Conservation (phyloP, 37 sponge, comb jelly and placozoan genomes). For the Theonella swinhoei region DNA sequence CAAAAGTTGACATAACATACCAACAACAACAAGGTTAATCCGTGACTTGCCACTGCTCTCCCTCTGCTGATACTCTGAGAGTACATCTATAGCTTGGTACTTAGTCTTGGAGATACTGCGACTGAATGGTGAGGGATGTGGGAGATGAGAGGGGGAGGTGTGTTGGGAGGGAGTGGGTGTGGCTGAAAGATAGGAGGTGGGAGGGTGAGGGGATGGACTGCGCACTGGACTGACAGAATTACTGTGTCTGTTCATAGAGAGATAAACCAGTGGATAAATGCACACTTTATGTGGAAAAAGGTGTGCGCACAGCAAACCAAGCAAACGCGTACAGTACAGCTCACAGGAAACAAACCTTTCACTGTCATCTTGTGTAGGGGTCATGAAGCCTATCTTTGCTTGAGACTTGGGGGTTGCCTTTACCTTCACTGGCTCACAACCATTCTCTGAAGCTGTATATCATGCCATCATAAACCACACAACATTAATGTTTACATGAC, state of each 20-base stretch:
- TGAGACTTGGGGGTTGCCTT: neutral
- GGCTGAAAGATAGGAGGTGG: neutral
- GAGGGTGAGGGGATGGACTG: conserved; percentile 30
- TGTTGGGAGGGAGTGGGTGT: neutral
- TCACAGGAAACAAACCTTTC: neutral
- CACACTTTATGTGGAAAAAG: neutral
- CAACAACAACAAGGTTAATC: conserved; percentile 90
- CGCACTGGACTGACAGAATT: conserved; percentile 8
- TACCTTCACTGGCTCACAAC: neutral
- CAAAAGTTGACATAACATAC: conserved; percentile 26
- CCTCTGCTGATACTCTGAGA: conserved; percentile 68
- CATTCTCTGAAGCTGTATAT: neutral
- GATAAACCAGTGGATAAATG: neutral
- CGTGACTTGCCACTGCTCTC: conserved; percentile 44
- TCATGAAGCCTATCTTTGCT: neutral
- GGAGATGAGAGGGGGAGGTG: neutral
- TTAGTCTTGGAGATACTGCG: neutral
- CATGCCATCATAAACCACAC: too few relatives aligned
- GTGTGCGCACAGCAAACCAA: neutral
- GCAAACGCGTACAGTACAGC: neutral
- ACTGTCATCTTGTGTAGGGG: neutral
- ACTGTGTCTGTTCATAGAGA: neutral
- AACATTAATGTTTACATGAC: too few relatives aligned
- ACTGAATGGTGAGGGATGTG: neutral
- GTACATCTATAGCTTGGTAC: conserved; percentile 59